These are phyloP conservation scores for Orchestes rusci DNA, from an alignment of 2,888 invertebrate genomes.

Conservation along the genomic window DNA sequence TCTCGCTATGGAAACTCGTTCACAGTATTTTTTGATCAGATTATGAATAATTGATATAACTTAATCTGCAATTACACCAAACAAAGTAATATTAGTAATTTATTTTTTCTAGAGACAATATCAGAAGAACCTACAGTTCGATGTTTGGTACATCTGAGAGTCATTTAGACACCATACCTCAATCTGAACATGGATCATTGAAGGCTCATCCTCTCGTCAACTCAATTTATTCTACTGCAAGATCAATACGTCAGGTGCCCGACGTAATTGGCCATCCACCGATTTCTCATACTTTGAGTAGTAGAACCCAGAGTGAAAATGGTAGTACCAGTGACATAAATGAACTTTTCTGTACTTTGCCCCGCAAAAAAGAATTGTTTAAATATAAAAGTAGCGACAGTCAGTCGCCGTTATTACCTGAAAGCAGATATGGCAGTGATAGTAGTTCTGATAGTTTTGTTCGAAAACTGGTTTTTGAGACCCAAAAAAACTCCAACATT, in stretches of 20 bases:
- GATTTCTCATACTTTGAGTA: conserved; percentile 20
- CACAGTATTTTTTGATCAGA: no score
- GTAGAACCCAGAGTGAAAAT: conserved; percentile 39
- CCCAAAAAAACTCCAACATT: conserved; percentile 32
- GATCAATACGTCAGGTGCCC: conserved; percentile 33
- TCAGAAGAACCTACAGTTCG: conserved; percentile 40
- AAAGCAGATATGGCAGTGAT: conserved; percentile 61
- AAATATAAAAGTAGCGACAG: conserved; percentile 53
- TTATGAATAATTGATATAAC: no score
- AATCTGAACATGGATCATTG: background rate
- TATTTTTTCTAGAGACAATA: conserved; percentile 45
- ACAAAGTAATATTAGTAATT: conserved; percentile 28
- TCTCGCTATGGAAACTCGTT: no score
- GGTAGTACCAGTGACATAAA: conserved; percentile 41
- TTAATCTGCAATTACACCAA: no score
- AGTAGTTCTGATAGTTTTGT: conserved; percentile 43
- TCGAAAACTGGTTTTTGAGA: conserved; percentile 48
- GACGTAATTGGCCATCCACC: conserved; percentile 40
- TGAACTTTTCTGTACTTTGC: conserved; percentile 59
- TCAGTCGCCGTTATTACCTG: conserved; percentile 63
- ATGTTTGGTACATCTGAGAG: conserved; percentile 39
- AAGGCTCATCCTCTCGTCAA: conserved; percentile 2
- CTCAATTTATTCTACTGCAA: conserved; percentile 20
- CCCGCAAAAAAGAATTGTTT: conserved; percentile 41
- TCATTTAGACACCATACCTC: background rate